Evolutionary conservation across 2,797 vertebrate genomes (phyloP).

Genomic region (Takifugu ocellatus): DNA sequence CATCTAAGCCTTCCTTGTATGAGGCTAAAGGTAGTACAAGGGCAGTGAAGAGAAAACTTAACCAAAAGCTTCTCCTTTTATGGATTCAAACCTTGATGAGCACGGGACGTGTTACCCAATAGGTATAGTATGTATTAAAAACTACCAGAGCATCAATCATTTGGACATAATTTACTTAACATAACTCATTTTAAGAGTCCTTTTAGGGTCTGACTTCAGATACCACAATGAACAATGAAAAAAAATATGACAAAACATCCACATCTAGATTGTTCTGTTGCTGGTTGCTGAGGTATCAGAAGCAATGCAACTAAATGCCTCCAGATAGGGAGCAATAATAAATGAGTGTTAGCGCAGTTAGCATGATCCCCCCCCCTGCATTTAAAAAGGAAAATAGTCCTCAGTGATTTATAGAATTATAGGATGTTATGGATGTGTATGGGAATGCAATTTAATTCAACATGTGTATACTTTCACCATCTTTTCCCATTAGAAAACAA

Average conservation of each 20-base stretch:
- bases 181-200: slow-evolving; percentile 21
- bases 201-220: no score
- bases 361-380: background rate
- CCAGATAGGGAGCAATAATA: no score
- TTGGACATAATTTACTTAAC: slow-evolving; percentile 31
- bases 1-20: slow-evolving; percentile 6
- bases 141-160: slow-evolving; percentile 15
- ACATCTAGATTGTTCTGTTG: background rate
- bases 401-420: no score
- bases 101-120: no score
- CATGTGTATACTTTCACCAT: background rate
- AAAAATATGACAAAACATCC: no score
- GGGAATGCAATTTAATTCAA: background rate
- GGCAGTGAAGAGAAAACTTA: no score
- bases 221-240: no score
- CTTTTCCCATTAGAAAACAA: background rate
- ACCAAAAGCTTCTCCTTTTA: no score
- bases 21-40: slow-evolving; percentile 1
- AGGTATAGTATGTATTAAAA: slow-evolving; percentile 6
- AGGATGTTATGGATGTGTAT: background rate
- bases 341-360: no score
- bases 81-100: no score
- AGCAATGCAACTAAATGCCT: background rate
- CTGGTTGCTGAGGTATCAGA: background rate
- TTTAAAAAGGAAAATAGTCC: background rate